Conservation (phyloP, 1,140 invertebrate genomes). For the Drosophila prosaltans region DNA sequence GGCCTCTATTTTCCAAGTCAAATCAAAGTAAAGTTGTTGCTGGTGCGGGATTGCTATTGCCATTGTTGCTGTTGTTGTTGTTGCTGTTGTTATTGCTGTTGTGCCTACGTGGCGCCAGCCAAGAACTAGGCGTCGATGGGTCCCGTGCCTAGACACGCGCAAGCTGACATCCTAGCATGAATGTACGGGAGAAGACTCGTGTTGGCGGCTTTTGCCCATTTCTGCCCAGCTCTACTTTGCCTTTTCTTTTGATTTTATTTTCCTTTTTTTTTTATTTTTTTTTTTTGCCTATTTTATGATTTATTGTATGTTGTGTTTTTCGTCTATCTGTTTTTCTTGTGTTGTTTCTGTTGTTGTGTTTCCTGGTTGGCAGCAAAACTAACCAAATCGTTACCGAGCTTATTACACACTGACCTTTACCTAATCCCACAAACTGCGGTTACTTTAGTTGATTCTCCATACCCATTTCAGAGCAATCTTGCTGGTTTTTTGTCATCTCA, state of each 20-base stretch:
- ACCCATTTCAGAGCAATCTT: conserved; percentile 21
- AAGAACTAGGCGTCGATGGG: conserved; percentile 52
- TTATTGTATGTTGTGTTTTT: conserved; percentile 63
- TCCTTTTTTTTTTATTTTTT: conserved; percentile 24
- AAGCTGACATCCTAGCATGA: conserved; percentile 18
- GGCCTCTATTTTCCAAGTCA: conserved; percentile 42
- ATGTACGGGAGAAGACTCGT: conserved; percentile 16
- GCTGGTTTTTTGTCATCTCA: conserved; percentile 3
- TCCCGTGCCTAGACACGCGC: conserved; percentile 64
- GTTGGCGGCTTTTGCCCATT: conserved; percentile 9
- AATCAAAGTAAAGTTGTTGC: conserved; percentile 58
- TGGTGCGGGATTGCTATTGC: conserved; percentile 43
- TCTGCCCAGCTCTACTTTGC: neutral
- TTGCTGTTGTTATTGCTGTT: conserved; percentile 27
- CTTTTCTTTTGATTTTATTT: neutral
- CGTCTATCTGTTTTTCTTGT: neutral
- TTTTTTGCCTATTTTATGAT: conserved; percentile 76
- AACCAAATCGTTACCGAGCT: conserved; percentile 52
- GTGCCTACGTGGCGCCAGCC: conserved; percentile 64
- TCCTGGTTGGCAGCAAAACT: conserved; percentile 46
- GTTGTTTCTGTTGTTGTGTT: neutral
- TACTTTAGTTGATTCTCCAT: no score
- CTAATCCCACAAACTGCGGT: conserved; percentile 10
- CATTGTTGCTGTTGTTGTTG: conserved; percentile 27
- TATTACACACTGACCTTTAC: conserved; percentile 72